Evolutionary conservation across 2,888 invertebrate species (phyloP).

Genomic region (Mechanitis mazaeus): DNA sequence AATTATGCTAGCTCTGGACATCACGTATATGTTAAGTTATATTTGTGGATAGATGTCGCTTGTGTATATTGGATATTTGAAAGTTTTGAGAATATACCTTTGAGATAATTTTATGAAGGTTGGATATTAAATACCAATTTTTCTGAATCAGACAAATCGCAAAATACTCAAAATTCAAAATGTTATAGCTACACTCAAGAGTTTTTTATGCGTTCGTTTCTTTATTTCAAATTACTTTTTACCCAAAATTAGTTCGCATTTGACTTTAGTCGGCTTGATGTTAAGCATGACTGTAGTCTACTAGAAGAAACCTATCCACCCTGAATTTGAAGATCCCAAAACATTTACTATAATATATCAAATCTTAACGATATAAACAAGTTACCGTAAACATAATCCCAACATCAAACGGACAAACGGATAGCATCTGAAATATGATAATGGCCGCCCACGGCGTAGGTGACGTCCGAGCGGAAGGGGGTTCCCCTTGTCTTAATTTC

Average conservation of each 20-base stretch:
- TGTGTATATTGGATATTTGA: not conserved
- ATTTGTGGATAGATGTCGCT: not conserved
- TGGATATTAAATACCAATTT: too few species aligned
- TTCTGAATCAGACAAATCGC: too few species aligned
- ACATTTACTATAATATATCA: not conserved
- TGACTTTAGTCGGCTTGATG: too few species aligned
- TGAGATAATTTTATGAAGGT: too few species aligned
- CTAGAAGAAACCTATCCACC: too few species aligned
- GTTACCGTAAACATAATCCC: conserved; percentile 7
- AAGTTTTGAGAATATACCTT: too few species aligned
- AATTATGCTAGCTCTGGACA: conserved; percentile 25
- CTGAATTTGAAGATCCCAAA: not conserved
- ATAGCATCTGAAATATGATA: conserved; percentile 46
- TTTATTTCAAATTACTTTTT: not conserved
- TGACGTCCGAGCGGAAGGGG: conserved; percentile 61
- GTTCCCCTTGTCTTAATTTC: conserved; percentile 67
- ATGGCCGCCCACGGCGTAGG: conserved; percentile 61
- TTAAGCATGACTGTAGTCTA: too few species aligned
- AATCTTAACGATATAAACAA: conserved; percentile 12
- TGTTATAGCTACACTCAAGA: too few species aligned
- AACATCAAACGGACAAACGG: conserved; percentile 24
- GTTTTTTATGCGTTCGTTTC: not conserved
- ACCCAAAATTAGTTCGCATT: too few species aligned
- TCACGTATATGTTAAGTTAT: conserved; percentile 7
- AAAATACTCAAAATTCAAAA: too few species aligned